A percentile compares a stretch with the other conserved stretches of the same genome.
Conservation (phyloP, 2,888 invertebrate genomes). For the Tenthredo scrophulariae region DNA sequence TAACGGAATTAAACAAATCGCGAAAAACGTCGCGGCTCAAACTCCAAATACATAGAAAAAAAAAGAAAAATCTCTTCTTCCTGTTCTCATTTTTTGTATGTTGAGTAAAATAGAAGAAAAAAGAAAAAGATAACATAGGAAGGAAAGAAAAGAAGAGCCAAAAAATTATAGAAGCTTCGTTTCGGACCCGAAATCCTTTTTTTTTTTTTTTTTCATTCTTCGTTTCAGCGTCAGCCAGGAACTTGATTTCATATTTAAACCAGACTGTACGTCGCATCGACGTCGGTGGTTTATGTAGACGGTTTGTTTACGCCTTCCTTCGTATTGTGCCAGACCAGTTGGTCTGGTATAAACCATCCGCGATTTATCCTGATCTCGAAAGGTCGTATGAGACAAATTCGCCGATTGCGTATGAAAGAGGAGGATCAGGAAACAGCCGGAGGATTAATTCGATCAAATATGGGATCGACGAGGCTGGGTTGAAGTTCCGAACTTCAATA, state of each 20-base stretch:
- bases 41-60: background rate
- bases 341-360: background rate
- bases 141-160: too few relatives aligned
- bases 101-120: background rate
- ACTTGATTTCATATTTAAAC: constrained; percentile 42
- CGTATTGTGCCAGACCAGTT: background rate
- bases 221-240: background rate
- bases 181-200: background rate
- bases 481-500: background rate
- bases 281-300: constrained; percentile 66
- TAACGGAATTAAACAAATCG: constrained; percentile 7
- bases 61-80: too few relatives aligned
- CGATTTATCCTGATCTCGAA: background rate
- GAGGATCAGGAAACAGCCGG: background rate
- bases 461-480: background rate
- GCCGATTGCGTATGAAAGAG: background rate
- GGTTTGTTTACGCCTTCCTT: constrained; percentile 66
- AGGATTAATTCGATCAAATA: background rate
- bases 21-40: background rate
- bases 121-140: too few relatives aligned
- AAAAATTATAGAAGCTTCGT: too few relatives aligned
- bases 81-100: background rate
- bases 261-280: constrained; percentile 62
- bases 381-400: constrained; percentile 33
- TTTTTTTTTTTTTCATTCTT: background rate